phyloP scores from a whole-genome alignment of 2,113 vertebrate species.

The Vireo altiloquus region DNA sequence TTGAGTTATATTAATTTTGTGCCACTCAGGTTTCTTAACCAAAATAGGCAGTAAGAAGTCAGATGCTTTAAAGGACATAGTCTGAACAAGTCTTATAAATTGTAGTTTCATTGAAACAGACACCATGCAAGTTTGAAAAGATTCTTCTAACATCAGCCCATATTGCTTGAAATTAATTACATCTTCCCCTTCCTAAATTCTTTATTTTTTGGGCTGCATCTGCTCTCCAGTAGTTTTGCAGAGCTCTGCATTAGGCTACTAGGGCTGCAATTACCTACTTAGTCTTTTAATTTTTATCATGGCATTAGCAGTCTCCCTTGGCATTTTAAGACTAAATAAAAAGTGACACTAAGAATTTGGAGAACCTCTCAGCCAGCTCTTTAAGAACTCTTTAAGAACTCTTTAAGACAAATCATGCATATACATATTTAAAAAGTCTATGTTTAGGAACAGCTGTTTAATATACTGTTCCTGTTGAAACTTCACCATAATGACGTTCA shows the following conservation, averaged over 20 bases:
- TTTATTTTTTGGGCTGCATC: not conserved
- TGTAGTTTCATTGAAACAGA: not conserved
- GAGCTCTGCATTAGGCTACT: not conserved
- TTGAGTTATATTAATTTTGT: not conserved
- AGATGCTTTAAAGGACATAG: not conserved
- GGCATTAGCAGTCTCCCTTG: not conserved
- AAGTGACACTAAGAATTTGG: not conserved
- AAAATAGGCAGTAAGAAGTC: not conserved
- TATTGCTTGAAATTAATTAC: not conserved
- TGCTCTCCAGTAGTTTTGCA: not conserved
- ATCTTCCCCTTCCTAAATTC: not conserved
- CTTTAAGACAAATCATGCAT: not conserved
- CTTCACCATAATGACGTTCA: not conserved
- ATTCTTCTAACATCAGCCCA: not conserved
- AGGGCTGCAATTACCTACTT: not conserved
- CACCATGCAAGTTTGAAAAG: not conserved
- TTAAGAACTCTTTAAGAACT: not conserved
- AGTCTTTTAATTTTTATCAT: not conserved
- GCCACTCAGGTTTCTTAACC: not conserved
- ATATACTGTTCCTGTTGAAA: constrained; percentile 8
- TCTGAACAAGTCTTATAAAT: not conserved
- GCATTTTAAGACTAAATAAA: constrained; percentile 1
- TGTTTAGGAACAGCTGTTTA: constrained; percentile 40
- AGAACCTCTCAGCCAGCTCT: not conserved
- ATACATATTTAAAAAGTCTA: not conserved